phyloP scores from a whole-genome alignment of 2,113 vertebrate species.

The Zosterops borbonicus region DNA sequence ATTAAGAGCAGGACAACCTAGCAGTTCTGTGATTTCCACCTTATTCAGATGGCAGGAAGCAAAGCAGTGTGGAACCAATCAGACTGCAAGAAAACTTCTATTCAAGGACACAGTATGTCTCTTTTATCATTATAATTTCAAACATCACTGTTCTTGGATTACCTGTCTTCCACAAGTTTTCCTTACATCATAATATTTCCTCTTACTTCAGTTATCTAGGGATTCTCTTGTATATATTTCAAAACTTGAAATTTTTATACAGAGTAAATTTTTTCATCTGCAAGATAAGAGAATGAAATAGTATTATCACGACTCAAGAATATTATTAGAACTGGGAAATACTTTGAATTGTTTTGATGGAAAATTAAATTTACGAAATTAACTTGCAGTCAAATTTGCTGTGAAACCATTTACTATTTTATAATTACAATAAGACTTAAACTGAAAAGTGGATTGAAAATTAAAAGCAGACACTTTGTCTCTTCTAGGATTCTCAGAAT shows the following conservation, averaged over 20 bases:
- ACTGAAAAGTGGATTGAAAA: background rate
- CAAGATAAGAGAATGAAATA: background rate
- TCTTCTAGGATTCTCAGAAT: background rate
- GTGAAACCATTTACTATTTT: background rate
- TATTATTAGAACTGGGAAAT: background rate
- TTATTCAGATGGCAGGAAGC: background rate
- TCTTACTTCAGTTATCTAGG: background rate
- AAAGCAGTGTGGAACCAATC: background rate
- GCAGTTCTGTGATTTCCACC: background rate
- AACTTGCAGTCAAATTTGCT: background rate
- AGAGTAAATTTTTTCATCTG: background rate
- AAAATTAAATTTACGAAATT: background rate
- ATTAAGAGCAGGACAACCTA: background rate
- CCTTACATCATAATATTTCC: background rate
- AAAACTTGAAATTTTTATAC: background rate
- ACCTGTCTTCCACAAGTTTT: background rate
- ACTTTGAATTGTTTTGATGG: background rate
- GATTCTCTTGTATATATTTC: background rate
- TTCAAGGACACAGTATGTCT: background rate
- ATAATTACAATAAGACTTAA: background rate
- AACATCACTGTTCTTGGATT: background rate
- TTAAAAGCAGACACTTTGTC: background rate
- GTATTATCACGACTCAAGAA: background rate
- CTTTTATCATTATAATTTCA: background rate
- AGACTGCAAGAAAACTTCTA: background rate